phyloP scores from a whole-genome alignment of 1,140 invertebrate species.

The Cylas formicarius region DNA sequence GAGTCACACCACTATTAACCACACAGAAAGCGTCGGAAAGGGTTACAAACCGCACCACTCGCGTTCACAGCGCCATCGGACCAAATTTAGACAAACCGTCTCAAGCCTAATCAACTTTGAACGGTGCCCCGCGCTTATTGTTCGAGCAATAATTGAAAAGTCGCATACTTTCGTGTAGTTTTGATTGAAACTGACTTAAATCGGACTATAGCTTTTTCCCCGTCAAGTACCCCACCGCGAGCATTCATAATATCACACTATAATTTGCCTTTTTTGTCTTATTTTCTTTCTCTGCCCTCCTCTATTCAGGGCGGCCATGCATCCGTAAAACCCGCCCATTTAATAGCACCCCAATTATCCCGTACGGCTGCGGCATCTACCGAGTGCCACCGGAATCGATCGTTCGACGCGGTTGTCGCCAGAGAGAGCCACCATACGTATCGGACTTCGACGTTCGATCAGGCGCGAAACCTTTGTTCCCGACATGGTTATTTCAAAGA shows the following conservation, averaged over 20 bases:
- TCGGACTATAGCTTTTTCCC: slow-evolving; percentile 38
- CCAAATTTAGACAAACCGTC: too few species aligned
- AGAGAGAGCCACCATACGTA: too few species aligned
- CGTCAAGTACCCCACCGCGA: slow-evolving; percentile 40
- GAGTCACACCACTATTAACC: slow-evolving; percentile 15
- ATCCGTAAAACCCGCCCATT: slow-evolving; percentile 44
- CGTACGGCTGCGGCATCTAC: slow-evolving; percentile 29
- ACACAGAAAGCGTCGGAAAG: slow-evolving; percentile 19
- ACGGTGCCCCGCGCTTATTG: background rate
- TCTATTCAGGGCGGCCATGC: slow-evolving; percentile 43
- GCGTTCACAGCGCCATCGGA: slow-evolving; percentile 20
- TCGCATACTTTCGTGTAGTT: slow-evolving; percentile 40
- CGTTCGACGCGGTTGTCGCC: slow-evolving; percentile 1
- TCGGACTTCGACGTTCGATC: too few species aligned
- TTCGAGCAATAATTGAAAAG: slow-evolving; percentile 14
- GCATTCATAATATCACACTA: slow-evolving; percentile 41
- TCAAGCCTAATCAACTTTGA: background rate
- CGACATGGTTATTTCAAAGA: background rate
- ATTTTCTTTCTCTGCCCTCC: slow-evolving; percentile 40
- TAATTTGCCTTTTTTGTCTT: slow-evolving; percentile 43
- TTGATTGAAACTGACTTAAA: slow-evolving; percentile 45
- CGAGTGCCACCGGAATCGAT: background rate
- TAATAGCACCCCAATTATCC: slow-evolving; percentile 43
- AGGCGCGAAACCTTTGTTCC: slow-evolving; percentile 15
- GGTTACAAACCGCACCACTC: slow-evolving; percentile 23